A percentile compares a stretch with the other conserved stretches of the same genome.
Conservation (phyloP, 2,113 vertebrate genomes). For the Mormyrus iriodes region DNA sequence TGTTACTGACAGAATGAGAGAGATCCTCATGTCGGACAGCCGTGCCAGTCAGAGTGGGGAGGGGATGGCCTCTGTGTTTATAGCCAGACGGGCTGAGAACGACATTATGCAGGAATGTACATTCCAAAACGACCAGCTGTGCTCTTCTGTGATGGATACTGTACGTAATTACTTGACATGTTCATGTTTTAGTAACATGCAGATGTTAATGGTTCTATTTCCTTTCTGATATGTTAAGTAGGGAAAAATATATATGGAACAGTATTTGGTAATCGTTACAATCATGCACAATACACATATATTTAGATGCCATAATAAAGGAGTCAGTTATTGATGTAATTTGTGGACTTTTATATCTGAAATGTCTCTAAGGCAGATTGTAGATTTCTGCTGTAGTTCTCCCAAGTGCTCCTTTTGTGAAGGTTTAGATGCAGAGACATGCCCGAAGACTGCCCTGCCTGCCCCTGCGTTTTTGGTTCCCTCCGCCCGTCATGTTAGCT, state of each 20-base stretch:
- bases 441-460: not conserved
- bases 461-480: not conserved
- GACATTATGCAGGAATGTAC: not conserved
- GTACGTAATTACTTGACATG: not conserved
- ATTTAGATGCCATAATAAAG: not conserved
- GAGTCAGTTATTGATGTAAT: not conserved
- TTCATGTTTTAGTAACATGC: no score
- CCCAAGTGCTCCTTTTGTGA: not conserved
- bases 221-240: no score
- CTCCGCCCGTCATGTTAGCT: not conserved
- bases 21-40: not conserved
- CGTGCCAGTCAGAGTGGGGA: not conserved
- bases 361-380: not conserved
- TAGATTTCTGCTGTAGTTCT: not conserved
- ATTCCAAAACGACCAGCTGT: not conserved
- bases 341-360: not conserved
- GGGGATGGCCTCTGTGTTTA: not conserved
- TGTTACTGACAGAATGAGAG: not conserved
- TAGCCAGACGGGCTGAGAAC: not conserved
- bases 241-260: not conserved
- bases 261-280: not conserved
- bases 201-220: no score
- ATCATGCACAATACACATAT: not conserved
- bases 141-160: not conserved
- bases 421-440: not conserved